Evolutionary conservation across 2,113 vertebrate genomes (phyloP), one percentile per base, ranked within the genome.

Genomic region (Caranx ignobilis): DNA sequence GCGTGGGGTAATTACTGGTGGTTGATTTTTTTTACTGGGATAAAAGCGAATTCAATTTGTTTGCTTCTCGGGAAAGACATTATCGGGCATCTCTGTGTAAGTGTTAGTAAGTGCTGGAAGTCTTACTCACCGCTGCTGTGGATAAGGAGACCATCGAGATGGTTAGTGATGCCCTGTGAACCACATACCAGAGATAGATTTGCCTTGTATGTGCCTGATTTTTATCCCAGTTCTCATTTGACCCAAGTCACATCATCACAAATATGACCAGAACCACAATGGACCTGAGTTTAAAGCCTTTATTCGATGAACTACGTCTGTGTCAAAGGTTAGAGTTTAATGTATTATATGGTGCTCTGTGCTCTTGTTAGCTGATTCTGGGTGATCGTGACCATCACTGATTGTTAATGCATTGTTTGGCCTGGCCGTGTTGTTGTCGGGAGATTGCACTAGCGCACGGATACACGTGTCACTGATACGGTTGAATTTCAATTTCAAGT

Each of bases 21-120:
- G 96, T 96, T 96, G 96, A 96, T 98, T 97, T 93, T 85, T 97
- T 96, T 96, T 96, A 96, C 95, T 96, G 94, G 95, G 97, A 96
- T 96, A 88, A 96, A 96, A 93, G 95, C 62, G 6, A 96, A 96
- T 96, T 96, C 94, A 95, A 96, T 97, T 97, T 97, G 94, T 96
- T 95, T 94, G 92, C 93, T 95, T 86, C 79, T 96, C 92, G 63
- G 85, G 93, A 95, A 95, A 95, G 94, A 94, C 93, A 94, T 96
- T 93, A 96, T 95, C 95, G 91, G 95, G 94, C 95, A 95, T 96
- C 96, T 95, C 91, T 92, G 93, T 85, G 88, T 88, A 88, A 89
- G 89, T 91, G 87, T 94, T 90, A 45, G 91, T 94, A 90, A 93
- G 90, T 92, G 87, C 91, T 86, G 84, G 79, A 88, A 89, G 91